Percentiles rank a stretch among this genome's conserved stretches.
phyloP scores from a whole-genome alignment of 2,797 vertebrate genomes.

The Galaxias olidus region DNA sequence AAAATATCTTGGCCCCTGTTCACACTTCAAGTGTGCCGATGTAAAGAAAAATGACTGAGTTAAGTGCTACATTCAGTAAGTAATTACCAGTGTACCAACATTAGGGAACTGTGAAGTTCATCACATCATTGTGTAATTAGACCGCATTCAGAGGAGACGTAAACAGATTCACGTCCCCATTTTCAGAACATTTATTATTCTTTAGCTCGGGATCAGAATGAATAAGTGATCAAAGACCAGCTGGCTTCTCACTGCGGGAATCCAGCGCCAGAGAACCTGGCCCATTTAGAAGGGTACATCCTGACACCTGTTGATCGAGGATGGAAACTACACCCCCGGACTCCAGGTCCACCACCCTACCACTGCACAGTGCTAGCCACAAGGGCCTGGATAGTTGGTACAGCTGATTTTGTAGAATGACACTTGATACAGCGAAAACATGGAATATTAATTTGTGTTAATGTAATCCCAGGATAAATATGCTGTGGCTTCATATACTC shows the following conservation, averaged over 20 bases:
- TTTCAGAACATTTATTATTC: conserved; percentile 66
- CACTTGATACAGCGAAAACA: too few species aligned
- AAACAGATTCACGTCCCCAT: conserved; percentile 54
- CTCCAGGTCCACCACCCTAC: background rate
- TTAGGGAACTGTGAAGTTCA: conserved; percentile 2
- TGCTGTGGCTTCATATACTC: too few species aligned
- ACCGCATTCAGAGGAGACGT: background rate
- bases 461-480: too few species aligned
- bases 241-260: conserved; percentile 56
- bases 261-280: conserved; percentile 36
- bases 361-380: too few species aligned
- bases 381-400: too few species aligned
- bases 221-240: conserved; percentile 74
- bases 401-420: too few species aligned
- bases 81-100: too few species aligned
- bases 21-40: too few species aligned
- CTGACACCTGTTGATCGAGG: conserved; percentile 67
- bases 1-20: too few species aligned
- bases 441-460: too few species aligned
- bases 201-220: conserved; percentile 68
- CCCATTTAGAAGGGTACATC: conserved; percentile 42
- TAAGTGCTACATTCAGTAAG: too few species aligned
- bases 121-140: background rate
- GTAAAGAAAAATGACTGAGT: too few species aligned
- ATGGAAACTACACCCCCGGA: conserved; percentile 51